Percentiles rank a stretch among this genome's conserved stretches.
Conservation (phyloP, 2,113 vertebrate genomes). For the Sclerurus mexicanus region DNA sequence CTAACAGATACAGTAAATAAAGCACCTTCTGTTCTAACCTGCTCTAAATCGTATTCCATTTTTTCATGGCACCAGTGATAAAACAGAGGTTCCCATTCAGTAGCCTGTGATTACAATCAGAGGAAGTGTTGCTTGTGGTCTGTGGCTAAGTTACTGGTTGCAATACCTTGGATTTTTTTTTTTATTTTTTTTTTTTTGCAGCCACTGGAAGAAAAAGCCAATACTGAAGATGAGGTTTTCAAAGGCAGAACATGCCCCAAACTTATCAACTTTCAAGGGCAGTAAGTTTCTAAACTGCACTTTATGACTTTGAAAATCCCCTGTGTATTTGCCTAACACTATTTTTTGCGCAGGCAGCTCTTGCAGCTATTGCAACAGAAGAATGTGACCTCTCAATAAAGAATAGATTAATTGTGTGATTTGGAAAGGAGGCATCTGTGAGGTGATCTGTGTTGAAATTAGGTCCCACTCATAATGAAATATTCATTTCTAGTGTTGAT, state of each 20-base stretch:
- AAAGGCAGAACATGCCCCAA: background rate
- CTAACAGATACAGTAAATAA: background rate
- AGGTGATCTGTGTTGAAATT: background rate
- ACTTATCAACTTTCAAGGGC: background rate
- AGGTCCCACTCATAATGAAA: background rate
- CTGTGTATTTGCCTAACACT: background rate
- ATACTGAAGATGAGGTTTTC: background rate
- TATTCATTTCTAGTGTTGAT: background rate
- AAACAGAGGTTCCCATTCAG: background rate
- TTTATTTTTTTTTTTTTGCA: background rate
- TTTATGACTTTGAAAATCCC: background rate
- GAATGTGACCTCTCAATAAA: background rate
- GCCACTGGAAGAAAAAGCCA: background rate
- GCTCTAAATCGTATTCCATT: background rate
- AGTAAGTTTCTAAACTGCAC: background rate
- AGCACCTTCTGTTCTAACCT: background rate
- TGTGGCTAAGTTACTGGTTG: background rate
- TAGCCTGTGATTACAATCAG: background rate
- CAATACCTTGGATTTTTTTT: background rate
- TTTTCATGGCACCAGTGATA: background rate
- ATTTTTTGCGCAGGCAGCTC: background rate
- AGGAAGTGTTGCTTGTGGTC: background rate
- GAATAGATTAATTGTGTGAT: background rate
- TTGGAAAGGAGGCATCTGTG: background rate
- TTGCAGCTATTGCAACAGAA: background rate